These are phyloP conservation scores for Andrena hattorfiana DNA, from an alignment of 2,888 invertebrate genomes.

Conservation along the genomic window DNA sequence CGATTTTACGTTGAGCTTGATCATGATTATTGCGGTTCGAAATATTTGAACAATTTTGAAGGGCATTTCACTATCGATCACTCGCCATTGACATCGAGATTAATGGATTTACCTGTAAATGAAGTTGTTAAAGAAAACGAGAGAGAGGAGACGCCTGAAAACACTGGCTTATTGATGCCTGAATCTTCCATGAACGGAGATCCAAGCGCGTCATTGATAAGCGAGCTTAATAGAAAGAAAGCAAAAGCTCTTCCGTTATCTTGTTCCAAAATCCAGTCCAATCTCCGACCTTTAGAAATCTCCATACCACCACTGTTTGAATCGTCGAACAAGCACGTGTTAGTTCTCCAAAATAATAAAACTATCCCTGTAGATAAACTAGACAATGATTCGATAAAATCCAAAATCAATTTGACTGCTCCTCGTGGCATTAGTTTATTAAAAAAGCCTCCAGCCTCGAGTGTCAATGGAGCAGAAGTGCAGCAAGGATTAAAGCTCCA, in stretches of 20 bases:
- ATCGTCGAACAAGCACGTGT: slow-evolving; percentile 70
- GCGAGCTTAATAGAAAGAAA: background rate
- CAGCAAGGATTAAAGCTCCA: slow-evolving; percentile 64
- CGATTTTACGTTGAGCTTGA: slow-evolving; percentile 47
- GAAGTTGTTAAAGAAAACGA: background rate
- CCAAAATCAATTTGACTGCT: slow-evolving; percentile 23
- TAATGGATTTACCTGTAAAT: background rate
- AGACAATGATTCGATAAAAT: background rate
- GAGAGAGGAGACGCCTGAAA: background rate
- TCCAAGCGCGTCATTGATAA: background rate
- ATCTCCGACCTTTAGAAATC: slow-evolving; percentile 76
- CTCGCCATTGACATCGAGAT: background rate
- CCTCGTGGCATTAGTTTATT: slow-evolving; percentile 71
- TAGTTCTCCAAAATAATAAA: slow-evolving; percentile 77
- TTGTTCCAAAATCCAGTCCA: slow-evolving; percentile 54
- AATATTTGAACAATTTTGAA: slow-evolving; percentile 20
- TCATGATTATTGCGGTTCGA: slow-evolving; percentile 57
- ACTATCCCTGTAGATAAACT: slow-evolving; percentile 68
- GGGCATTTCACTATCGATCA: slow-evolving; percentile 33
- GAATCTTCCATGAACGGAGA: slow-evolving; percentile 2
- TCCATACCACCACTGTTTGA: slow-evolving; percentile 76
- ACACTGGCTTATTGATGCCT: background rate
- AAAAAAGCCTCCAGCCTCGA: slow-evolving; percentile 63
- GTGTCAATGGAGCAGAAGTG: slow-evolving; percentile 17
- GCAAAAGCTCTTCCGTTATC: slow-evolving; percentile 29